Conservation (phyloP, 2,797 vertebrate genomes). For the Rhynchotus rufescens region DNA sequence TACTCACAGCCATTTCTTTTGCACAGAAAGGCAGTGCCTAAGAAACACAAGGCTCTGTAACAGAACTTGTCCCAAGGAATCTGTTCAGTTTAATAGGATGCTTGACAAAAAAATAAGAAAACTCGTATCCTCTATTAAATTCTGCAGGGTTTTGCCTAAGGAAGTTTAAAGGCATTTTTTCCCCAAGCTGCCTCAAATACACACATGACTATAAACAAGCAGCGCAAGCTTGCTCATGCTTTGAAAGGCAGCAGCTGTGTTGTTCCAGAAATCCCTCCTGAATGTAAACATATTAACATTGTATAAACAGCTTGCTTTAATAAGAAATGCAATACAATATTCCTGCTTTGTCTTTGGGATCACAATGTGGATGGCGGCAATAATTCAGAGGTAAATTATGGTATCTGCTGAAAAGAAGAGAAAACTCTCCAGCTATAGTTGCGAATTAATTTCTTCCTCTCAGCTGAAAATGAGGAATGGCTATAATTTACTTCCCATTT, state of each 20-base stretch:
- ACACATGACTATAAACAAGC: slow-evolving; percentile 26
- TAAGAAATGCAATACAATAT: slow-evolving; percentile 66
- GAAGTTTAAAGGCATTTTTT: slow-evolving; percentile 59
- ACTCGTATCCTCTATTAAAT: slow-evolving; percentile 1
- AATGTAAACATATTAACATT: slow-evolving; percentile 78
- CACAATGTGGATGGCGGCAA: slow-evolving; percentile 22
- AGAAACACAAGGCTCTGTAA: neutral
- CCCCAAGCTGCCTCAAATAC: slow-evolving; percentile 52
- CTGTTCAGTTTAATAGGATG: neutral
- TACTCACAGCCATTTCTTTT: neutral
- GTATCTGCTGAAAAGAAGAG: slow-evolving; percentile 39
- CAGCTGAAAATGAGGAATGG: slow-evolving; percentile 72
- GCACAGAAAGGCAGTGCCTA: neutral
- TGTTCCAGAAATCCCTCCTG: slow-evolving; percentile 63
- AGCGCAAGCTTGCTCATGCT: slow-evolving; percentile 13
- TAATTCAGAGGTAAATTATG: slow-evolving; percentile 75
- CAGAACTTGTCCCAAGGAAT: neutral
- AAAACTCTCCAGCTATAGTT: slow-evolving; percentile 61
- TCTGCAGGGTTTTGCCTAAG: slow-evolving; percentile 31
- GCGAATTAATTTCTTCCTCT: slow-evolving; percentile 70
- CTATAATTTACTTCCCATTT: slow-evolving; percentile 74
- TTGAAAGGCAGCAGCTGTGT: slow-evolving; percentile 72
- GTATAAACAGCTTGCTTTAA: slow-evolving; percentile 76
- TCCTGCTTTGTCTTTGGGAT: slow-evolving; percentile 63
- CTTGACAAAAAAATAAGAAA: slow-evolving; percentile 7